Evolutionary conservation across 2,888 invertebrate species (phyloP).

Genomic region (Auanema freiburgensis): DNA sequence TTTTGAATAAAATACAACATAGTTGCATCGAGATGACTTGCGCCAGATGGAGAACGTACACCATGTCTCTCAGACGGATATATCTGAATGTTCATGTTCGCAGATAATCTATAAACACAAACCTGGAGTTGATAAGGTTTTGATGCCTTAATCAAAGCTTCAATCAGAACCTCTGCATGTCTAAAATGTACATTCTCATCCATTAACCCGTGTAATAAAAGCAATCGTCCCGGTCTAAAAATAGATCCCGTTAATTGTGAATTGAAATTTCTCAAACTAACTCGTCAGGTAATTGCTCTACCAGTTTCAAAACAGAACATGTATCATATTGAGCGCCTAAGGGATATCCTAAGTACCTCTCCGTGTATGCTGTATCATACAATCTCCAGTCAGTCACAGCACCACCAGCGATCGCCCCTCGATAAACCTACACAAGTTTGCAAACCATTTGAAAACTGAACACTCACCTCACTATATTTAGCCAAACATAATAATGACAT

Average conservation of each 20-base stretch:
- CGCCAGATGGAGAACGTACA: constrained; percentile 80
- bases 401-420: constrained; percentile 82
- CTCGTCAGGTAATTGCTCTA: constrained; percentile 88
- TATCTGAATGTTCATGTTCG: constrained; percentile 68
- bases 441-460: constrained; percentile 1
- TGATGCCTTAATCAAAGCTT: constrained; percentile 85
- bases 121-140: constrained; percentile 91
- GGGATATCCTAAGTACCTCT: constrained; percentile 71
- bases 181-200: constrained; percentile 99
- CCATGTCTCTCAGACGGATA: constrained; percentile 97
- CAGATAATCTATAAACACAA: constrained; percentile 17
- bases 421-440: constrained; percentile 67
- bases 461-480: constrained; percentile 79
- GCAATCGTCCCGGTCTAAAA: constrained; percentile 72
- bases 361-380: constrained; percentile 98
- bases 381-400: constrained; percentile 95
- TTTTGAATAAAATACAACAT: constrained; percentile 70
- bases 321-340: constrained; percentile 68
- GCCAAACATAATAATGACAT: constrained; percentile 90
- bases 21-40: constrained; percentile 93
- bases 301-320: constrained; percentile 82
- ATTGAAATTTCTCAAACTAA: constrained; percentile 64
- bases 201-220: constrained; percentile 88
- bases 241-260: not conserved
- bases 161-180: constrained; percentile 88